phyloP scores from a whole-genome alignment of 2,113 vertebrate species.

The Sminthopsis crassicaudata region DNA sequence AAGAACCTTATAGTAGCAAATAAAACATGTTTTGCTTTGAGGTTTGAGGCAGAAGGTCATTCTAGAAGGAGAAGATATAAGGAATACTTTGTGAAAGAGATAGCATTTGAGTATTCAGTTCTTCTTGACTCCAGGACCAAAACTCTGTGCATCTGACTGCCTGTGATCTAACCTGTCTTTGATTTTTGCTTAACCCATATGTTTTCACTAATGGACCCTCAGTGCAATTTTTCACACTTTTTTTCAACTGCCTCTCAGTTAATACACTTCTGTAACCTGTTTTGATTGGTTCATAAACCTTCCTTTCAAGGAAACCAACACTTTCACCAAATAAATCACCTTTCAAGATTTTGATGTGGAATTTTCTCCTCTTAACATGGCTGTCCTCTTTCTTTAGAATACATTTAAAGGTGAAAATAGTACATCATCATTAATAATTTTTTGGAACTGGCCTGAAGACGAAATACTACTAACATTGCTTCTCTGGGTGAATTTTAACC shows the following conservation, averaged over 20 bases:
- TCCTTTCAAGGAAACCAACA: not conserved
- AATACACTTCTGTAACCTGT: not conserved
- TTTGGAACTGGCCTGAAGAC: constrained; percentile 20
- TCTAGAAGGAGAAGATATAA: not conserved
- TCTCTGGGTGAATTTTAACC: constrained; percentile 20
- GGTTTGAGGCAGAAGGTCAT: not conserved
- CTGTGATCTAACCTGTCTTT: not conserved
- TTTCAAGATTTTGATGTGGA: not conserved
- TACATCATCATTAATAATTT: not conserved
- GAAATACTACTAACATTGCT: not conserved
- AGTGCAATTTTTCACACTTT: not conserved
- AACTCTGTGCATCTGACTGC: not conserved
- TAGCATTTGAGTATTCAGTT: not conserved
- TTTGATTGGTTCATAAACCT: constrained; percentile 10
- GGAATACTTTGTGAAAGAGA: not conserved
- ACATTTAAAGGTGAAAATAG: constrained; percentile 10
- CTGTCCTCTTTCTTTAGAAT: not conserved
- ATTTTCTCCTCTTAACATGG: not conserved
- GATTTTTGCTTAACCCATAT: not conserved
- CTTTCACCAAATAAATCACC: not conserved
- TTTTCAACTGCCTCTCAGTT: not conserved
- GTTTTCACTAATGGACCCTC: not conserved
- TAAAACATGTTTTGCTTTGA: no score
- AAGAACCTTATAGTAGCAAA: not conserved
- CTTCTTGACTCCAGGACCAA: not conserved